Percentiles rank a stretch among this genome's conserved stretches.
Conservation (phyloP, 2,888 invertebrate species). For the Luperina nickerlii region DNA sequence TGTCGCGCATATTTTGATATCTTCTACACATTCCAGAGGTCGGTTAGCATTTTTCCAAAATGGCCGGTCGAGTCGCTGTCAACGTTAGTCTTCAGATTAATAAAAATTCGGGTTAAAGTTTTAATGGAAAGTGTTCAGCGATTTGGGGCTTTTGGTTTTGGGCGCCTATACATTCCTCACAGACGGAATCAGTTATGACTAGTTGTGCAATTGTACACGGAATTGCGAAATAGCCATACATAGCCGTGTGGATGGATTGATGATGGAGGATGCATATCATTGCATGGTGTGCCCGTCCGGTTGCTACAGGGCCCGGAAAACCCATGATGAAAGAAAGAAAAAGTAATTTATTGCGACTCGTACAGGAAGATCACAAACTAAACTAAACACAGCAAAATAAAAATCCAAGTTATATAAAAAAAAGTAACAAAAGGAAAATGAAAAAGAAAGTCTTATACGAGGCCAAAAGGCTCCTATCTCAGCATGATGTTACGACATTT, state of each 20-base stretch:
- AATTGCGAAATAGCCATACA: neutral
- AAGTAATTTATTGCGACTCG: too few species aligned
- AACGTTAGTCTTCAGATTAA: neutral
- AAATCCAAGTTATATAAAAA: too few species aligned
- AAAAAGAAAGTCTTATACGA: too few species aligned
- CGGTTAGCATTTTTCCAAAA: constrained; percentile 1
- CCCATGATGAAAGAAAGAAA: too few species aligned
- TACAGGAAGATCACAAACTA: too few species aligned
- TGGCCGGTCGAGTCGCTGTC: neutral
- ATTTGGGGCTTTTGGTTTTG: neutral
- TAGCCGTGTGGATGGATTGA: neutral
- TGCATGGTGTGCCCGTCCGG: neutral
- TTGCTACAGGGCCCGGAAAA: neutral
- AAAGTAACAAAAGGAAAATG: too few species aligned
- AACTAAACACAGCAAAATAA: too few species aligned
- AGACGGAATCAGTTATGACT: neutral
- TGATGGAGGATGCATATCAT: neutral
- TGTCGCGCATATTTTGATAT: constrained; percentile 3
- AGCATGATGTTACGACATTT: too few species aligned
- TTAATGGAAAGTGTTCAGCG: neutral
- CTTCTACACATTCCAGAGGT: neutral
- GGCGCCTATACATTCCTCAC: neutral
- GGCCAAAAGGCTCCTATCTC: too few species aligned
- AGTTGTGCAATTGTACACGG: neutral
- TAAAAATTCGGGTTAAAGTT: neutral